Percentiles rank a stretch among this genome's conserved stretches.
These are phyloP conservation scores for Tetranychus truncatus DNA, from an alignment of 2,888 invertebrate species.

Conservation along the genomic window DNA sequence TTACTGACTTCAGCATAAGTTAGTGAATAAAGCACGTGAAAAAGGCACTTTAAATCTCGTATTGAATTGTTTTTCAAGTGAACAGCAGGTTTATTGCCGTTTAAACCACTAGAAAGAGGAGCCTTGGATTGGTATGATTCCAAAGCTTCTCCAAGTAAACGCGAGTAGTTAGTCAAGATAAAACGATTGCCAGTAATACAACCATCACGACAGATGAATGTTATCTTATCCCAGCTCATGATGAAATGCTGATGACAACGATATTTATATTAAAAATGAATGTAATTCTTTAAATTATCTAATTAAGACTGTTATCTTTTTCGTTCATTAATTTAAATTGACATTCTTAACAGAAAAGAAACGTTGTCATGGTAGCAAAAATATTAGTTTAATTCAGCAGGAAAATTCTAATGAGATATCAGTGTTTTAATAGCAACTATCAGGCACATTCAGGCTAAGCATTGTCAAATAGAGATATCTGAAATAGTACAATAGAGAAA, in stretches of 20 bases:
- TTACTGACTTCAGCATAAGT: slow-evolving; percentile 5
- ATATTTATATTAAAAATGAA: neutral
- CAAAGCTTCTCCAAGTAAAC: neutral
- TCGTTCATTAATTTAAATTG: neutral
- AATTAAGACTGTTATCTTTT: neutral
- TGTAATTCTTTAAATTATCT: too few species aligned
- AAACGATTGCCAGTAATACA: neutral
- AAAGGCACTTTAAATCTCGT: slow-evolving; percentile 4
- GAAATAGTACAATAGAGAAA: too few species aligned
- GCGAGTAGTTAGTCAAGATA: neutral
- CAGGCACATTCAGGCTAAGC: too few species aligned
- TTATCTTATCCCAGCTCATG: neutral
- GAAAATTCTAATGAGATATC: too few species aligned
- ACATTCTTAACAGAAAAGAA: neutral
- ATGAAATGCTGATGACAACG: neutral
- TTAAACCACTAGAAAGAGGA: neutral
- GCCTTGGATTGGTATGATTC: neutral
- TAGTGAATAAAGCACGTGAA: slow-evolving; percentile 1
- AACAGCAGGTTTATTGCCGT: neutral
- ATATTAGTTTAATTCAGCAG: neutral
- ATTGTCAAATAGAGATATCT: too few species aligned
- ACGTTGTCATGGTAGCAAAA: neutral
- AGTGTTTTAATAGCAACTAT: too few species aligned
- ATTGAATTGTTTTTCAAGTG: neutral
- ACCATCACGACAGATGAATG: slow-evolving; percentile 9